phyloP scores from a whole-genome alignment of 2,888 invertebrate species.

The Meliscaeva auricollis region DNA sequence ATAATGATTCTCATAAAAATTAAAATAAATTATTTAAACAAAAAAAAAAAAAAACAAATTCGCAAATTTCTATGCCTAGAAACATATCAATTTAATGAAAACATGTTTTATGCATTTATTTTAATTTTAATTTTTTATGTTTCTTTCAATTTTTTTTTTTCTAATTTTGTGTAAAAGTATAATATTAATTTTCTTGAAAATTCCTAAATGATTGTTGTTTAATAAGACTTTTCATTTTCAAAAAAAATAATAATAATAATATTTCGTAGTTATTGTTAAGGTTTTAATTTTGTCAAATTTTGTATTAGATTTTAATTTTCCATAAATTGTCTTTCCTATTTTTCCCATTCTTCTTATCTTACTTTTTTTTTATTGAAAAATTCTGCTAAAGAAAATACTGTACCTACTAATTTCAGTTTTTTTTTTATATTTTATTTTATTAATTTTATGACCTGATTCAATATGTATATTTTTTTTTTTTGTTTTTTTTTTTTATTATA shows the following conservation, averaged over 20 bases:
- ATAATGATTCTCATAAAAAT: slow-evolving; percentile 72
- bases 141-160: not conserved
- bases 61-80: slow-evolving; percentile 60
- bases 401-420: slow-evolving; percentile 14
- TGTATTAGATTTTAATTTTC: slow-evolving; percentile 40
- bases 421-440: not conserved
- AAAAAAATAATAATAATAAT: not conserved
- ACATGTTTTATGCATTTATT: slow-evolving; percentile 32
- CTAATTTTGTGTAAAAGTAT: slow-evolving; percentile 13
- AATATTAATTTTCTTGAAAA: slow-evolving; percentile 16
- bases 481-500: slow-evolving; percentile 66
- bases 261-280: slow-evolving; percentile 47
- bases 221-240: not conserved
- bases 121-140: not conserved
- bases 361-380: slow-evolving; percentile 46
- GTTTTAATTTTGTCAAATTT: slow-evolving; percentile 21
- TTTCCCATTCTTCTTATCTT: not conserved
- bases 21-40: slow-evolving; percentile 26
- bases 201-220: slow-evolving; percentile 16
- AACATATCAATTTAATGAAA: slow-evolving; percentile 62
- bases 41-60: slow-evolving; percentile 2
- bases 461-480: slow-evolving; percentile 22
- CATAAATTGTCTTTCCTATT: slow-evolving; percentile 30
- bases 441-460: slow-evolving; percentile 28
- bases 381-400: slow-evolving; percentile 17